Percentiles rank a stretch among this genome's conserved stretches.
These are phyloP conservation scores for Euplagia quadripunctaria DNA, from an alignment of 2,888 invertebrate species.

Conservation along the genomic window DNA sequence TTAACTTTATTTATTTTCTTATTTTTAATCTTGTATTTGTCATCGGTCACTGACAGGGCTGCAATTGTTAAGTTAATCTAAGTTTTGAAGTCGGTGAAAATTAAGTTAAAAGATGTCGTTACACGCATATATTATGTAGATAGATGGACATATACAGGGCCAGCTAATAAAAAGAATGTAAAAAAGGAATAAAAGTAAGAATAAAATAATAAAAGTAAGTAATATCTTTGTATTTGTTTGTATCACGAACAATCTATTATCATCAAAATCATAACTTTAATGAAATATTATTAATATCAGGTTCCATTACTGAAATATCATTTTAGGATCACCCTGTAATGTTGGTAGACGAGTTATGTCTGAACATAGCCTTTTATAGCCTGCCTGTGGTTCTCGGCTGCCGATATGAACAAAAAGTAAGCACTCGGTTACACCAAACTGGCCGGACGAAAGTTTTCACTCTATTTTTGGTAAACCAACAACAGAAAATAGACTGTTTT, in stretches of 20 bases:
- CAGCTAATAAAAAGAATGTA: no score
- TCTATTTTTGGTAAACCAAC: slow-evolving; percentile 25
- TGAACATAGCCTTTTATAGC: slow-evolving; percentile 22
- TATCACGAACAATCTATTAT: neutral
- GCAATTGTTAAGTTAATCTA: no score
- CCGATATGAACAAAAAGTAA: slow-evolving; percentile 23
- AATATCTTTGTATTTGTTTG: neutral
- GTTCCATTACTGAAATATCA: no score
- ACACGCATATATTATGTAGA: no score
- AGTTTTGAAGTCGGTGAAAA: no score
- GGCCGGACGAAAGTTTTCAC: slow-evolving; percentile 16
- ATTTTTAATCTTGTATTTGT: no score
- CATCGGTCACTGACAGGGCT: no score
- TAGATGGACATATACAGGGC: no score
- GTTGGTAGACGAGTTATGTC: slow-evolving; percentile 11
- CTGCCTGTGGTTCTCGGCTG: slow-evolving; percentile 5
- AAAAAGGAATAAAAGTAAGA: no score
- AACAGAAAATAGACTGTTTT: slow-evolving; percentile 20
- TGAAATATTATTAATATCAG: neutral
- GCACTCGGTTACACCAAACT: slow-evolving; percentile 16
- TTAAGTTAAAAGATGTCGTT: no score
- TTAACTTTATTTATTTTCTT: no score
- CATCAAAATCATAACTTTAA: neutral
- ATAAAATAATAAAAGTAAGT: no score
- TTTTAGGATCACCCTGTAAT: slow-evolving; percentile 4